Evolutionary conservation across 1,140 invertebrate genomes (phyloP), one percentile per base, ranked within the genome.

Genomic region (Saxidomus purpurata): DNA sequence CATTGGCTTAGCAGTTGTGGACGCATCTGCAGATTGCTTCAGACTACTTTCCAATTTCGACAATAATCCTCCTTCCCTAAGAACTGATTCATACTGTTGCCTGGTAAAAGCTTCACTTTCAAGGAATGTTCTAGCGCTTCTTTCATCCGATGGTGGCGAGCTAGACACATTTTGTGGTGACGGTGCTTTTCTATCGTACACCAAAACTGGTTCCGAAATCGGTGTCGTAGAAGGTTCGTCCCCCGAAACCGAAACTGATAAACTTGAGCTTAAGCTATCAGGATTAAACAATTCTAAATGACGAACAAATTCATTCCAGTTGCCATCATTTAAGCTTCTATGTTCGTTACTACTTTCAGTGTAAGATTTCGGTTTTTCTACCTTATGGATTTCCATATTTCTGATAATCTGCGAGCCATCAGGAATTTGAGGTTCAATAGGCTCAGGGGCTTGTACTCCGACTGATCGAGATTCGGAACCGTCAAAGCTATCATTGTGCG

Each of bases 261-360:
- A 77, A 31, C 74, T 49, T 36, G 76, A 49, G 47, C 76, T 79
- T 36, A 25, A 34, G 28, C 76, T 79, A n/a, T n/a, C n/a, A 25
- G 76, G 76, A 38, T 82, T 47, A 28, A 43, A 63, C 34, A n/a
- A 36, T 82, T 82, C 36, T 43, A 85, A 74, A 55, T 52, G 63
- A 9, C 49, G 38, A 34, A 85, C 47, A 85, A 85, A 85, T 17
- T 85, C 83, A 71, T 52, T 74, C 83, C 83, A 85, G 25, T 85
- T 85, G 8, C 25, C n/a, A 25, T 76, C 43, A 85, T 71, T 74
- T 52, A 85, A 43, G 22, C 40, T 74, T n/a, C 28, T 71, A 3
- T 22, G 49, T 9, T 74, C 43, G 6, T 28, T 4, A 38, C 38
- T 34, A 61, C 52, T 82, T n/a, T 28, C 71, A 40, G 71, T 49